Evolutionary conservation across 2,113 vertebrate genomes (phyloP).

Genomic region (Pipra filicauda): DNA sequence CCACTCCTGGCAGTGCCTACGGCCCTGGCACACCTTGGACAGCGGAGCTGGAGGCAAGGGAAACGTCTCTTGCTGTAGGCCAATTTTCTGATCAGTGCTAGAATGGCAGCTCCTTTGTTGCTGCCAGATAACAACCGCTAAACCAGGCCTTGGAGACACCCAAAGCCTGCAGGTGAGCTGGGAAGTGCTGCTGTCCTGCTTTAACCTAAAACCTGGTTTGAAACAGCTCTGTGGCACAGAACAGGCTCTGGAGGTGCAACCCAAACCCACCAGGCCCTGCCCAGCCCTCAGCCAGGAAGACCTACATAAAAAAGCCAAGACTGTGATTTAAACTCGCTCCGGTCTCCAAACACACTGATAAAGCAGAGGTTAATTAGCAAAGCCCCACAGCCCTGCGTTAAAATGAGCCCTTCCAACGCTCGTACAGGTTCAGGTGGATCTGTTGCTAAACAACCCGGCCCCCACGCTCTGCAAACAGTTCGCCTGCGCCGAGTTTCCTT

Average conservation of each 20-base stretch:
- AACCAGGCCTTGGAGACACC: background rate
- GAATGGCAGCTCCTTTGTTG: background rate
- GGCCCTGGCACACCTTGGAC: rapidly evolving
- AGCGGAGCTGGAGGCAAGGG: background rate
- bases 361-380: rapidly evolving
- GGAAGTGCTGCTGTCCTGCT: background rate
- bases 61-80: background rate
- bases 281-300: background rate
- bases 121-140: background rate
- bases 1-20: background rate
- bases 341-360: background rate
- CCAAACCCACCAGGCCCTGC: background rate
- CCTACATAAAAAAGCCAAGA: background rate
- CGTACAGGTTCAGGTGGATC: background rate
- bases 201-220: background rate
- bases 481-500: rapidly evolving
- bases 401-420: rapidly evolving
- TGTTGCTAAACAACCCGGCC: background rate
- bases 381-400: background rate
- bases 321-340: rapidly evolving
- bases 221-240: background rate
- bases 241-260: background rate
- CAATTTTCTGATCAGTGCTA: background rate
- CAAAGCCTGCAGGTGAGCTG: background rate
- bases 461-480: background rate